Percentiles rank a stretch among this genome's conserved stretches.
These are phyloP conservation scores for Monodelphis domestica DNA, from an alignment of 2,797 vertebrate species.

Conservation along the genomic window DNA sequence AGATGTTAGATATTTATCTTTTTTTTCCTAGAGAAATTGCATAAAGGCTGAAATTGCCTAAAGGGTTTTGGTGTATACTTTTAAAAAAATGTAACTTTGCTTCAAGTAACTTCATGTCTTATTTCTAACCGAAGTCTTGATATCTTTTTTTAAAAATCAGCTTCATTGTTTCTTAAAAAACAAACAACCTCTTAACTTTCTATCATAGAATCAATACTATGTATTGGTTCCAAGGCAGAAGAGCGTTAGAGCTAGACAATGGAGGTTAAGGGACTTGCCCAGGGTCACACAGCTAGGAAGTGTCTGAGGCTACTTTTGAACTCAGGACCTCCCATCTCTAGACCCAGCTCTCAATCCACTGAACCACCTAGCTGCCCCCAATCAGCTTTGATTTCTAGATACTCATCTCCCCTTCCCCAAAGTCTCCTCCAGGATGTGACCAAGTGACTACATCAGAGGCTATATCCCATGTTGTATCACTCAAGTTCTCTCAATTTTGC, in stretches of 20 bases:
- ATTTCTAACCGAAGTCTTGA: background rate
- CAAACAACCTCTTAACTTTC: too few relatives aligned
- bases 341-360: too few relatives aligned
- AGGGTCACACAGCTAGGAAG: too few relatives aligned
- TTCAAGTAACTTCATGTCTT: background rate
- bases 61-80: background rate
- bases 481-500: background rate
- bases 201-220: too few relatives aligned
- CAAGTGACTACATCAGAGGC: background rate
- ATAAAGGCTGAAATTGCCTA: background rate
- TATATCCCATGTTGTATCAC: background rate
- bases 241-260: too few relatives aligned
- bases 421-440: background rate
- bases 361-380: too few relatives aligned
- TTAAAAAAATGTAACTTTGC: background rate
- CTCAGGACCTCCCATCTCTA: too few relatives aligned
- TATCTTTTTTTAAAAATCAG: background rate
- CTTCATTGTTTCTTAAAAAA: too few relatives aligned
- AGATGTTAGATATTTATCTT: background rate
- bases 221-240: too few relatives aligned
- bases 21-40: background rate
- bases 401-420: background rate
- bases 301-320: too few relatives aligned
- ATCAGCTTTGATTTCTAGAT: too few relatives aligned
- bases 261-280: too few relatives aligned